These are phyloP conservation scores for Peromyscus leucopus DNA, from an alignment of 2,113 vertebrate species.

Conservation along the genomic window DNA sequence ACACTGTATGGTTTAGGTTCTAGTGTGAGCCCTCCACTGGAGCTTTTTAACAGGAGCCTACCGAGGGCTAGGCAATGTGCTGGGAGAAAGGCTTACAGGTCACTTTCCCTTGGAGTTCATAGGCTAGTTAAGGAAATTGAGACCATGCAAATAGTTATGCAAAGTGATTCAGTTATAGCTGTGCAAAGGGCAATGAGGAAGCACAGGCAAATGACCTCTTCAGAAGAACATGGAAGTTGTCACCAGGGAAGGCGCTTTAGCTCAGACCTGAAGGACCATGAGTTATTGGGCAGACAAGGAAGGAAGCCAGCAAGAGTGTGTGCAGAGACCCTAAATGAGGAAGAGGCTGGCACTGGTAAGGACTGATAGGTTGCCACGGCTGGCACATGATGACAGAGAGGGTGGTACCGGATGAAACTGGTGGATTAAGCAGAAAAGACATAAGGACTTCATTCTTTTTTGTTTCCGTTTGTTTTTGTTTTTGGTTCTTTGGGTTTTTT, in stretches of 20 bases:
- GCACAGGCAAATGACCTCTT: not conserved
- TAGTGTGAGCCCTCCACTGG: not conserved
- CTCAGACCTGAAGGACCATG: slow-evolving; percentile 9
- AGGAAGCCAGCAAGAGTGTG: not conserved
- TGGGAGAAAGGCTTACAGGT: slow-evolving; percentile 8
- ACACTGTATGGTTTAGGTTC: not conserved
- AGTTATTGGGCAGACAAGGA: slow-evolving; percentile 39
- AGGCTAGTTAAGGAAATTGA: slow-evolving; percentile 45
- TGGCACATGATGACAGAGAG: not conserved
- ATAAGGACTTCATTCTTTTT: not conserved
- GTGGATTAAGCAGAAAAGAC: slow-evolving; percentile 39
- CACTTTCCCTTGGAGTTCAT: not conserved
- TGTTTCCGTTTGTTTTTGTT: not conserved
- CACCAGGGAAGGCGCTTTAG: not conserved
- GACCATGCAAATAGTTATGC: slow-evolving; percentile 44
- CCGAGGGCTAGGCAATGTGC: not conserved
- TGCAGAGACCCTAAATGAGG: not conserved
- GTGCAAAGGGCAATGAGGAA: slow-evolving; percentile 44
- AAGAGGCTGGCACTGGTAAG: not conserved
- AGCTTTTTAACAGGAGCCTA: not conserved
- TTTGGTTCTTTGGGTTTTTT: not conserved
- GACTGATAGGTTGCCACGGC: not conserved
- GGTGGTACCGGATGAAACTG: not conserved
- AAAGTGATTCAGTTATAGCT: slow-evolving; percentile 48
- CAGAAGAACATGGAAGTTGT: not conserved